Percentiles rank a stretch among this genome's conserved stretches.
phyloP scores from a whole-genome alignment of 2,113 vertebrate genomes.

The Catharus minimus region DNA sequence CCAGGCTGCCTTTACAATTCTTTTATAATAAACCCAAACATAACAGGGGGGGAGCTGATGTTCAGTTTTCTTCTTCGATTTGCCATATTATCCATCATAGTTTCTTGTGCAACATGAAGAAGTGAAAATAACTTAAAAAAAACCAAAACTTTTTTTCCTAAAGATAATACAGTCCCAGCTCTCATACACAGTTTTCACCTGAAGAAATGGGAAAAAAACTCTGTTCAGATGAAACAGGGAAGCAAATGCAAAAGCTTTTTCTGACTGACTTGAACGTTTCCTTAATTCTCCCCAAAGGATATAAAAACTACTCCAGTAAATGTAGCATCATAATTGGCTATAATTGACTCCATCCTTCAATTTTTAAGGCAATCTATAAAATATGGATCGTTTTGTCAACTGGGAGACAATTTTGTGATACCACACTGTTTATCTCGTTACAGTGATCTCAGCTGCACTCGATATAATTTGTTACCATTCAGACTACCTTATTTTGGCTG shows the following conservation, averaged over 20 bases:
- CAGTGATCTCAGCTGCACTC: conserved; percentile 57
- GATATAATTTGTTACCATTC: conserved; percentile 26
- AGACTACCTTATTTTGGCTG: conserved; percentile 43
- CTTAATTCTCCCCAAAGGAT: conserved; percentile 74
- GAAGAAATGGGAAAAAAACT: conserved; percentile 16
- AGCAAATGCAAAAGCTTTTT: conserved; percentile 56
- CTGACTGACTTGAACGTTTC: conserved; percentile 69
- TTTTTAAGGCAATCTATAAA: conserved; percentile 78
- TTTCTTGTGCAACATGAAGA: not conserved
- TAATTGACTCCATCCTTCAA: conserved; percentile 77
- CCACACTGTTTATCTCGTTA: conserved; percentile 59
- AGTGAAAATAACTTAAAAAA: not conserved
- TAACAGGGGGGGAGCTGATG: not conserved
- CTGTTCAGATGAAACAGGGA: not conserved
- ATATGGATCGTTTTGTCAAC: conserved; percentile 75
- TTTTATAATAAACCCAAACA: not conserved
- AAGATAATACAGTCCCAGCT: conserved; percentile 29
- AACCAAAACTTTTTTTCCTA: not conserved
- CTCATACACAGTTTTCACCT: not conserved
- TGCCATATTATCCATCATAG: not conserved
- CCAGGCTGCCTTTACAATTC: not conserved
- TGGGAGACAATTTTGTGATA: conserved; percentile 75
- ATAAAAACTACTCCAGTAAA: conserved; percentile 70
- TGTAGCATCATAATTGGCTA: conserved; percentile 74
- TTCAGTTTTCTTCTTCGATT: not conserved